These are phyloP conservation scores for Ctenopoma kingsleyae DNA, from an alignment of 2,797 vertebrate genomes.

Conservation along the genomic window DNA sequence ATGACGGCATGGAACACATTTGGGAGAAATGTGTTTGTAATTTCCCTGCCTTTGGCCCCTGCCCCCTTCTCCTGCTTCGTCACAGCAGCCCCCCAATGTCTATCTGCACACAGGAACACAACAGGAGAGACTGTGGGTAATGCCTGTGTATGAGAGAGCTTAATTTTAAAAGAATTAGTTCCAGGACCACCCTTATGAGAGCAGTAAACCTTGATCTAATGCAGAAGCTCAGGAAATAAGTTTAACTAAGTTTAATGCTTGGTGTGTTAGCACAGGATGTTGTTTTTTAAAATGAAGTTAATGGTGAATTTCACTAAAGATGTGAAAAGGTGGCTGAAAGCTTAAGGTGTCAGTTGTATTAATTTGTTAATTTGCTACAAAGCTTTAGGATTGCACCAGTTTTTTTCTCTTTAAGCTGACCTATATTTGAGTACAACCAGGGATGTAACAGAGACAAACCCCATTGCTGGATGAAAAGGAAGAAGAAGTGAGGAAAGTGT, in stretches of 20 bases:
- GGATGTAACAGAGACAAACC: no score
- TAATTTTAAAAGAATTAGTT: slow-evolving; percentile 39
- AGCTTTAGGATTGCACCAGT: slow-evolving; percentile 34
- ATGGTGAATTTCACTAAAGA: slow-evolving; percentile 40
- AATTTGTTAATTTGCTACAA: slow-evolving; percentile 41
- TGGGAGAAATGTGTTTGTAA: slow-evolving; percentile 74
- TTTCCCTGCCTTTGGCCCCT: slow-evolving; percentile 53
- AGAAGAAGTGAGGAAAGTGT: slow-evolving; percentile 27
- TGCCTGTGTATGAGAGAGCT: slow-evolving; percentile 18
- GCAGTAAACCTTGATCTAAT: slow-evolving; percentile 41
- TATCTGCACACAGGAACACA: slow-evolving; percentile 62
- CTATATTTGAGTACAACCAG: no score
- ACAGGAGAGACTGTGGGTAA: slow-evolving; percentile 62
- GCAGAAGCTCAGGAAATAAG: slow-evolving; percentile 25
- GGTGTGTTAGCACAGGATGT: neutral
- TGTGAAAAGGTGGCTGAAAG: slow-evolving; percentile 39
- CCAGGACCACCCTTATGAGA: slow-evolving; percentile 47
- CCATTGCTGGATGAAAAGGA: neutral
- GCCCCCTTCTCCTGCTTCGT: slow-evolving; percentile 22
- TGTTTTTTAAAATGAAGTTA: slow-evolving; percentile 21
- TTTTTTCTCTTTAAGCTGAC: slow-evolving; percentile 10
- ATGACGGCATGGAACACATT: slow-evolving; percentile 79
- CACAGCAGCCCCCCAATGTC: slow-evolving; percentile 49
- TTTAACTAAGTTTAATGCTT: slow-evolving; percentile 27
- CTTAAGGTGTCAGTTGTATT: slow-evolving; percentile 43